phyloP scores from a whole-genome alignment of 2,797 vertebrate species.

The Leptodactylus fallax region DNA sequence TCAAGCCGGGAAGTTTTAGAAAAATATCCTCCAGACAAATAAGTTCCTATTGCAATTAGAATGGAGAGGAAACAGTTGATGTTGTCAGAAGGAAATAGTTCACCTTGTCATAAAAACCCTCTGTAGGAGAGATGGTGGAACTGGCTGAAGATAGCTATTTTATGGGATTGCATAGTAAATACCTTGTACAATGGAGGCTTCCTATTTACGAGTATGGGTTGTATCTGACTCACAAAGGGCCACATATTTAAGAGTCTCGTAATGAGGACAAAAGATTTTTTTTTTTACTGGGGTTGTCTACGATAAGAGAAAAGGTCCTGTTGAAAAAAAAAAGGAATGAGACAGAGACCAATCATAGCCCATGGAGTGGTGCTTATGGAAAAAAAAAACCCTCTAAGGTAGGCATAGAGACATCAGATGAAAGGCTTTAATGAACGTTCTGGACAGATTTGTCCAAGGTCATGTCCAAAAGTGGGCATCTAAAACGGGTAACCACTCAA shows the following conservation, averaged over 20 bases:
- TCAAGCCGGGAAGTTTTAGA: constrained; percentile 21
- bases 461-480: background rate
- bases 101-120: constrained; percentile 9
- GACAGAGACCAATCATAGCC: too few species aligned
- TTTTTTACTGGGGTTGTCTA: too few species aligned
- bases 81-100: constrained; percentile 17
- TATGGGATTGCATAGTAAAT: constrained; percentile 22
- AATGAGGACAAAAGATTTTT: background rate
- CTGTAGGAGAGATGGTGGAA: background rate
- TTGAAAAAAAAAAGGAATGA: too few species aligned
- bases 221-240: background rate
- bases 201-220: background rate
- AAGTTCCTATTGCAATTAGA: constrained; percentile 17
- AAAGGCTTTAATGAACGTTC: too few species aligned
- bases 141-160: background rate
- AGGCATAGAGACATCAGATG: too few species aligned
- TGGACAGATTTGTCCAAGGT: background rate
- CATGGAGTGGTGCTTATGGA: too few species aligned
- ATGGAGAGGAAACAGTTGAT: background rate
- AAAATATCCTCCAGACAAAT: constrained; percentile 13
- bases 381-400: too few species aligned
- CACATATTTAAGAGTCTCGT: background rate
- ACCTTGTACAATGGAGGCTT: background rate
- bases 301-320: too few species aligned
- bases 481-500: background rate